Conservation (phyloP, 2,113 vertebrate species). For the Seriola aureovittata region DNA sequence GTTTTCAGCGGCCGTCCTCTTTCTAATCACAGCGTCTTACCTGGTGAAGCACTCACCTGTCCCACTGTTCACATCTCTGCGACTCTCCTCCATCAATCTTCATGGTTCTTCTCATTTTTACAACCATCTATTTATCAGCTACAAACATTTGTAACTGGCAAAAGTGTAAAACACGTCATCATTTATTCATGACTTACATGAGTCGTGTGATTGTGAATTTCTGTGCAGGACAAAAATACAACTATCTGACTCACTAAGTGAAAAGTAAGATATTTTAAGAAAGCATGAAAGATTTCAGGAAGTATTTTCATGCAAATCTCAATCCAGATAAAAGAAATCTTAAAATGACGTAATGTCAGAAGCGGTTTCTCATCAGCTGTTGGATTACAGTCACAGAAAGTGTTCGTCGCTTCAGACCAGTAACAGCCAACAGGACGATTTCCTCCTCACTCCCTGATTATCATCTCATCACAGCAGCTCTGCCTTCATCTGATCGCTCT, state of each 20-base stretch:
- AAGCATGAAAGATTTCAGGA: background rate
- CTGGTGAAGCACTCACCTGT: no score
- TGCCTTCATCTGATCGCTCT: conserved; percentile 44
- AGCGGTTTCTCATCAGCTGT: background rate
- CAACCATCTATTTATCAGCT: no score
- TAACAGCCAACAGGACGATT: conserved; percentile 3
- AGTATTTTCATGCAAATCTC: no score
- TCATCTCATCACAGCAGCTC: conserved; percentile 45
- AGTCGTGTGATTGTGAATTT: background rate
- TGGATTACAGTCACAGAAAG: background rate
- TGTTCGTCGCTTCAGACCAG: background rate
- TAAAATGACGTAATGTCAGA: background rate
- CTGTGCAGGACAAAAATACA: background rate
- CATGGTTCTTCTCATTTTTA: no score
- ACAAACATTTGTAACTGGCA: no score
- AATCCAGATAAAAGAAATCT: background rate
- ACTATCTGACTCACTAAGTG: background rate
- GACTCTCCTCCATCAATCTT: no score
- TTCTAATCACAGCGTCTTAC: no score
- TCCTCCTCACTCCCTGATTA: conserved; percentile 44
- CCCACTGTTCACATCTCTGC: no score
- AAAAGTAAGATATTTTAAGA: background rate
- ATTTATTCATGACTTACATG: no score
- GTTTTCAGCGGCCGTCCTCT: no score
- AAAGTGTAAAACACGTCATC: no score